Evolutionary conservation across 2,113 vertebrate genomes (phyloP).

Genomic region (Syrmaticus mikado): DNA sequence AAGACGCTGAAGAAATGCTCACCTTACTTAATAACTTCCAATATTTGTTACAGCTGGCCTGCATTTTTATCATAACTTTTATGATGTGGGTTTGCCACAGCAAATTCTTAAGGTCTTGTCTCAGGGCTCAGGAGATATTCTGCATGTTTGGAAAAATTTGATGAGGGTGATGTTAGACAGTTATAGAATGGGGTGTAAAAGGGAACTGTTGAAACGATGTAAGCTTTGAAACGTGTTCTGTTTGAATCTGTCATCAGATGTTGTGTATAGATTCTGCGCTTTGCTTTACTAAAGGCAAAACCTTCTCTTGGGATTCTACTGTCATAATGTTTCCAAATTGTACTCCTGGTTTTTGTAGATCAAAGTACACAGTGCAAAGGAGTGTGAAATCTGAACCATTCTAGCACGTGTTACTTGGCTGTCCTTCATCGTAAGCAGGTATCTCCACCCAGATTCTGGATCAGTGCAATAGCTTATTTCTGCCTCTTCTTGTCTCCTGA

Average conservation of each 20-base stretch:
- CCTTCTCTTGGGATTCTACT: not conserved
- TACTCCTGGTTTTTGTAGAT: not conserved
- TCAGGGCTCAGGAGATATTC: not conserved
- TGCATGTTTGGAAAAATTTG: not conserved
- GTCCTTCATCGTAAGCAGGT: not conserved
- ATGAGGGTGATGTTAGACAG: not conserved
- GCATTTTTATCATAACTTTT: not conserved
- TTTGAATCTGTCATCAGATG: slow-evolving; percentile 3
- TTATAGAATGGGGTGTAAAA: slow-evolving; percentile 21
- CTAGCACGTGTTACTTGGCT: not conserved
- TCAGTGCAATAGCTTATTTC: not conserved
- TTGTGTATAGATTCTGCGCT: not conserved
- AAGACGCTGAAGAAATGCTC: not conserved
- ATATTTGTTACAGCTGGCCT: not conserved
- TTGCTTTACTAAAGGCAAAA: not conserved
- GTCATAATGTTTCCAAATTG: not conserved
- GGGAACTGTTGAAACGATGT: not conserved
- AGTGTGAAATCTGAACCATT: not conserved
- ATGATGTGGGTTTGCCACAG: no score
- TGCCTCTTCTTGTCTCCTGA: not conserved
- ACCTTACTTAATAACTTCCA: slow-evolving; percentile 12
- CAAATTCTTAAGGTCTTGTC: not conserved
- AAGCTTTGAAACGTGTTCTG: not conserved
- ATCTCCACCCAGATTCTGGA: not conserved
- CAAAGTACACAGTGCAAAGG: not conserved